Percentiles rank a stretch among this genome's conserved stretches.
phyloP scores from a whole-genome alignment of 2,797 vertebrate species.

The Dallia pectoralis region DNA sequence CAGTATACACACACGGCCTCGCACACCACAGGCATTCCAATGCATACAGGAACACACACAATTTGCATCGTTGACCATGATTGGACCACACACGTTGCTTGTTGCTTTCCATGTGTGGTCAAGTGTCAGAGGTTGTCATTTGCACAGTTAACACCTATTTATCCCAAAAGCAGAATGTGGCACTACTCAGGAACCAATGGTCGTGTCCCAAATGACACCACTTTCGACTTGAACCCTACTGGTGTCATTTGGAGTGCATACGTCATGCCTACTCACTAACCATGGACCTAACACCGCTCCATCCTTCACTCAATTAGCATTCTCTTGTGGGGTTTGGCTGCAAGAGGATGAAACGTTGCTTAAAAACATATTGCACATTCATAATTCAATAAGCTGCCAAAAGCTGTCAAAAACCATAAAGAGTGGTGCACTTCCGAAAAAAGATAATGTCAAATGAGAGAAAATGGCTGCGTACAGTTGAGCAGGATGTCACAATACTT shows the following conservation, averaged over 20 bases:
- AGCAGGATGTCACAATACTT: not conserved
- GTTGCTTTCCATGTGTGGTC: not conserved
- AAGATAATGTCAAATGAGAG: not conserved
- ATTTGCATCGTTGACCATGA: not conserved
- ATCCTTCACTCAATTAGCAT: not conserved
- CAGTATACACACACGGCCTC: not conserved
- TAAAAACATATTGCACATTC: not conserved
- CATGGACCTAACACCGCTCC: not conserved
- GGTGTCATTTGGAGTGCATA: not conserved
- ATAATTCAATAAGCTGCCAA: not conserved
- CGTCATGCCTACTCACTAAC: not conserved
- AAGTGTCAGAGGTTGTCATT: slow-evolving; percentile 2
- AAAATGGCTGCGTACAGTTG: not conserved
- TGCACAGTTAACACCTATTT: not conserved
- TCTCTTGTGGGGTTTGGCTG: not conserved
- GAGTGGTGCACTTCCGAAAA: not conserved
- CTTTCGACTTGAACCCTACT: not conserved
- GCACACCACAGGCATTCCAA: not conserved
- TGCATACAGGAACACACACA: not conserved
- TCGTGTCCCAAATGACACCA: not conserved
- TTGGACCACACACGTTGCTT: not conserved
- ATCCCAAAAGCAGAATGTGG: not conserved
- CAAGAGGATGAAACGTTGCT: not conserved
- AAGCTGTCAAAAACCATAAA: slow-evolving; percentile 2
- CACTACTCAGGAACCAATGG: not conserved